Base-by-base conservation (phyloP, 2,888 invertebrate genomes). In the Myathropa florea region DNA sequence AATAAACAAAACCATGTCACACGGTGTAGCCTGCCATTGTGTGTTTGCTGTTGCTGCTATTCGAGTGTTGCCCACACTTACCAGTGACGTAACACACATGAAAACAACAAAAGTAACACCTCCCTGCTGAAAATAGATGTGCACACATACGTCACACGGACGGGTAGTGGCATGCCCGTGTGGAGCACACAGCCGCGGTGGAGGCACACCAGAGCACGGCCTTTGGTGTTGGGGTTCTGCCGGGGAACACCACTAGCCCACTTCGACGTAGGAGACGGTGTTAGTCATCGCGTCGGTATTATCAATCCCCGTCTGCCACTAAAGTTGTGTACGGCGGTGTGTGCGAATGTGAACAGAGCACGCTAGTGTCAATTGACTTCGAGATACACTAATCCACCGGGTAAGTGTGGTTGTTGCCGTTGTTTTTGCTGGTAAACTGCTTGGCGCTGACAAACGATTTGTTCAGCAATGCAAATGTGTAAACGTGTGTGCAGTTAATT, bases 21-120 rank as follows among this genome's bases (percentile, higher is more conserved):
- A 78, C 72, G 4, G 79, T 72, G 72, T 67, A 80, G 60, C 65
- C 65, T 80, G 61, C 36, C 63, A 36, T 71, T 65, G 33, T 46
- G 30, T 80, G 57, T 63, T 46, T 79, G 60, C 24, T 63, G 26
- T 36, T 18, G n/a, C 46, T 7, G 46, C 39, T 63, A 36, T 33
- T 68, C 36, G 36, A 33, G 46, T 70, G 46, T 70, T 64, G 36
- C 61, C 76, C 60, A 72, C 77, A 82, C 71, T 82, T 65, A 82
- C 61, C 57, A 75, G 64, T 83, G 83, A 78, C 83, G 83, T 84
- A 80, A 72, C 60, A 76, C 65, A 61, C 63, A 64, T 39, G 39
- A 67, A 14, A 63, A 63, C 33, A 60, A 33, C 28, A 26, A 67
- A 67, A 64, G 55, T 61, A 64, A 46, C 46, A 46, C 18, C 18